Percentiles rank a stretch among this genome's conserved stretches.
phyloP scores from a whole-genome alignment of 1,140 invertebrate genomes.

The Latrodectus geometricus region DNA sequence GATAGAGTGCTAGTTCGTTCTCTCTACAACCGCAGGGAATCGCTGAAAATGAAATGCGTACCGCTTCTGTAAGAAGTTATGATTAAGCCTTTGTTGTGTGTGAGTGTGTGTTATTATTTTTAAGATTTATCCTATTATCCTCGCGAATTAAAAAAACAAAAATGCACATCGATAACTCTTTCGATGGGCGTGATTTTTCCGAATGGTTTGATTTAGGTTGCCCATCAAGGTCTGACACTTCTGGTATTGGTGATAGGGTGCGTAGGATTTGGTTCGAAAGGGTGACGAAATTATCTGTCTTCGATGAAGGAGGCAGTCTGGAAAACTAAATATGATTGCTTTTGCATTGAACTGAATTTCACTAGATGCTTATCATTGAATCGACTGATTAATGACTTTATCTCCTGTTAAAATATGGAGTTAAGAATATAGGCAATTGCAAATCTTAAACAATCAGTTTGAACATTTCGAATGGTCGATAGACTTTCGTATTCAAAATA shows the following conservation, averaged over 20 bases:
- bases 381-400: background rate
- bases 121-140: constrained; percentile 13
- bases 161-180: constrained; percentile 1
- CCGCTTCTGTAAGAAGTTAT: background rate
- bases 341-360: background rate
- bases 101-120: no score
- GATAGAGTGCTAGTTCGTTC: constrained; percentile 16
- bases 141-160: constrained; percentile 8
- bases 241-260: background rate
- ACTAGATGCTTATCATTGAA: background rate
- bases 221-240: background rate
- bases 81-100: constrained; percentile 18
- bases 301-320: background rate
- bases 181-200: constrained; percentile 19
- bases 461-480: no score
- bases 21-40: constrained; percentile 13
- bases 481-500: no score
- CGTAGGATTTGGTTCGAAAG: background rate
- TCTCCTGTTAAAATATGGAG: background rate
- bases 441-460: no score
- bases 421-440: background rate
- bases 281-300: background rate
- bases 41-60: background rate
- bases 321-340: background rate
- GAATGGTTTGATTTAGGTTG: constrained; percentile 7